Evolutionary conservation across 2,797 vertebrate genomes (phyloP).

Genomic region (Gastrophryne carolinensis): DNA sequence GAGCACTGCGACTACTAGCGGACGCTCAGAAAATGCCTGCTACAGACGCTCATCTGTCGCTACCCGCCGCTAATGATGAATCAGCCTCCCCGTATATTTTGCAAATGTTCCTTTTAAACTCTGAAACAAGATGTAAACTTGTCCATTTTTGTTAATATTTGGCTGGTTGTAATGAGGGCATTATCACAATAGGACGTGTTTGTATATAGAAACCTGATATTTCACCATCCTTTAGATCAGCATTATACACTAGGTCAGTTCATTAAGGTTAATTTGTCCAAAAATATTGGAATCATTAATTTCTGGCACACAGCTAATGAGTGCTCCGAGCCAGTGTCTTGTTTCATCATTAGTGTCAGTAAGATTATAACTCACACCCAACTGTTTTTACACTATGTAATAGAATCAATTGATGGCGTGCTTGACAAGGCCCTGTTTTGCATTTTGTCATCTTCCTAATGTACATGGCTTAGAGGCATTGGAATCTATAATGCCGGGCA

Average conservation of each 20-base stretch:
- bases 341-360: constrained; percentile 98
- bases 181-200: not conserved
- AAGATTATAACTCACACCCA: constrained; percentile 98
- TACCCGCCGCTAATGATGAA: too few relatives aligned
- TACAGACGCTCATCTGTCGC: too few relatives aligned
- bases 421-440: constrained; percentile 86
- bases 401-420: constrained; percentile 95
- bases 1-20: too few relatives aligned
- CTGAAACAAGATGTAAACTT: too few relatives aligned
- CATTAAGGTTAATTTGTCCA: constrained; percentile 84
- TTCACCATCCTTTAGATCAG: constrained; percentile 53
- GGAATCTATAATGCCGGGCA: constrained; percentile 95
- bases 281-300: constrained; percentile 99
- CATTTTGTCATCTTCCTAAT: constrained; percentile 94
- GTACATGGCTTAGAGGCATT: constrained; percentile 91
- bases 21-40: too few relatives aligned
- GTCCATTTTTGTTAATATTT: not conserved
- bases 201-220: constrained; percentile 40
- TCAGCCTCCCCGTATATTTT: too few relatives aligned
- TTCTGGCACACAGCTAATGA: constrained; percentile 91
- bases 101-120: too few relatives aligned
- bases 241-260: constrained; percentile 75
- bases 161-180: not conserved
- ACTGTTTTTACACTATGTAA: constrained; percentile 96
- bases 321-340: constrained; percentile 90